Evolutionary conservation across 2,113 vertebrate genomes (phyloP).

Genomic region (Peromyscus polionotus): DNA sequence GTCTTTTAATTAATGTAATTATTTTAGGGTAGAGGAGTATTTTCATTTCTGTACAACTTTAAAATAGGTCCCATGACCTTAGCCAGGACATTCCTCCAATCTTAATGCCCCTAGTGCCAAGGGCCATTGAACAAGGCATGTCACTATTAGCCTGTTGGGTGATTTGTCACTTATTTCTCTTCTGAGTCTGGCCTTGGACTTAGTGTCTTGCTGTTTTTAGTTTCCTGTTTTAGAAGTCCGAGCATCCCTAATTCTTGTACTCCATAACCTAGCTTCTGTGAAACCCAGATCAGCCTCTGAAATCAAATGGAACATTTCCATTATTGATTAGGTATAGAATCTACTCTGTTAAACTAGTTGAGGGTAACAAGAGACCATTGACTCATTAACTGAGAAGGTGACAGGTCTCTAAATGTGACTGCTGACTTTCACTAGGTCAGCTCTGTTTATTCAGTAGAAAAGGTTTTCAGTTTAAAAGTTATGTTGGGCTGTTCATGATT

Average conservation of each 20-base stretch:
- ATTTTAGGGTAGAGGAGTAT: conserved; percentile 9
- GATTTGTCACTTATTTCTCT: conserved; percentile 5
- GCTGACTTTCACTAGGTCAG: conserved; percentile 75
- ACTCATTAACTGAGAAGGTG: conserved; percentile 87
- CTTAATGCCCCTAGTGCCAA: background rate
- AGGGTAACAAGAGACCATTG: conserved; percentile 92
- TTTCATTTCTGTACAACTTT: conserved; percentile 54
- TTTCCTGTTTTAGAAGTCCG: conserved; percentile 18
- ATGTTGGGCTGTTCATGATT: background rate
- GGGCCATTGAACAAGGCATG: background rate
- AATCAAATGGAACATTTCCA: conserved; percentile 94
- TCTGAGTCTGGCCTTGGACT: background rate
- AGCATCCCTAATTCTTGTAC: conserved; percentile 8
- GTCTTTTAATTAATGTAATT: conserved; percentile 39
- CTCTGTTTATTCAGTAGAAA: conserved; percentile 87
- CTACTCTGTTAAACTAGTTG: conserved; percentile 90
- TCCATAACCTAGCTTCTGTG: conserved; percentile 77
- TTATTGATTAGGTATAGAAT: conserved; percentile 96
- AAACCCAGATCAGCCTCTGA: conserved; percentile 81
- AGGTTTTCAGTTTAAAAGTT: conserved; percentile 68
- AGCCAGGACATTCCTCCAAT: background rate
- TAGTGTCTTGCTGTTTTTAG: background rate
- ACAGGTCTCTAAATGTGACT: conserved; percentile 84
- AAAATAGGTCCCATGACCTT: background rate
- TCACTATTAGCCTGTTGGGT: background rate